A percentile compares a stretch with the other conserved stretches of the same genome.
phyloP scores from a whole-genome alignment of 2,113 vertebrate species.

The Scytalopus superciliaris region DNA sequence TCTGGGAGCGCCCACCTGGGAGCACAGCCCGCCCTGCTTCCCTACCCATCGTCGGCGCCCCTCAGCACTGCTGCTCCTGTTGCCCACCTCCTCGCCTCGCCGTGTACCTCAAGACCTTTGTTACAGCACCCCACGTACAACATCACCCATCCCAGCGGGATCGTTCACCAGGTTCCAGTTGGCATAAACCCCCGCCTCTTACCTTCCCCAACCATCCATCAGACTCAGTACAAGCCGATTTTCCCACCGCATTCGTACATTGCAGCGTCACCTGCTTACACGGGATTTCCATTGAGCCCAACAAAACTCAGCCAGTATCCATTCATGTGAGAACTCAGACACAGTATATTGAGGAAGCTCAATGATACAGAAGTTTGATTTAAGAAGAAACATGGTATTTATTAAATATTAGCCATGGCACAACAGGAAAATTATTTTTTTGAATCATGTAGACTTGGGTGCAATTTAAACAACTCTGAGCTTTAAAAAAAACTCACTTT shows the following conservation, averaged over 20 bases:
- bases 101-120: slow-evolving; percentile 87
- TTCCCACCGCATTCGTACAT: slow-evolving; percentile 95
- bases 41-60: slow-evolving; percentile 85
- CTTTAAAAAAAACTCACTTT: slow-evolving; percentile 94
- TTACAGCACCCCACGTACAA: slow-evolving; percentile 85
- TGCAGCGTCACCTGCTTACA: slow-evolving; percentile 90
- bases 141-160: slow-evolving; percentile 84
- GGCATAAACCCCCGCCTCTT: slow-evolving; percentile 93
- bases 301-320: slow-evolving; percentile 98
- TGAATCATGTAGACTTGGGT: slow-evolving; percentile 94
- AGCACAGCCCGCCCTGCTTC: slow-evolving; percentile 86
- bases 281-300: slow-evolving; percentile 93
- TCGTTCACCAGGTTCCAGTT: slow-evolving; percentile 93
- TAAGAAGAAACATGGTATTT: slow-evolving; percentile 82
- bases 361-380: slow-evolving; percentile 56
- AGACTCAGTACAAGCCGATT: slow-evolving; percentile 93
- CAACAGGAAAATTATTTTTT: slow-evolving; percentile 94
- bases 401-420: slow-evolving; percentile 93
- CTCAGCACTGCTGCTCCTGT: slow-evolving; percentile 87
- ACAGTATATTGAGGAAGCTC: slow-evolving; percentile 63
- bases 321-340: slow-evolving; percentile 85
- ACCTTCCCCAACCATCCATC: slow-evolving; percentile 92
- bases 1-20: slow-evolving; percentile 73
- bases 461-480: slow-evolving; percentile 97
- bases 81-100: slow-evolving; percentile 93